Conservation (phyloP, 2,113 vertebrate species). For the Cathartes aura region DNA sequence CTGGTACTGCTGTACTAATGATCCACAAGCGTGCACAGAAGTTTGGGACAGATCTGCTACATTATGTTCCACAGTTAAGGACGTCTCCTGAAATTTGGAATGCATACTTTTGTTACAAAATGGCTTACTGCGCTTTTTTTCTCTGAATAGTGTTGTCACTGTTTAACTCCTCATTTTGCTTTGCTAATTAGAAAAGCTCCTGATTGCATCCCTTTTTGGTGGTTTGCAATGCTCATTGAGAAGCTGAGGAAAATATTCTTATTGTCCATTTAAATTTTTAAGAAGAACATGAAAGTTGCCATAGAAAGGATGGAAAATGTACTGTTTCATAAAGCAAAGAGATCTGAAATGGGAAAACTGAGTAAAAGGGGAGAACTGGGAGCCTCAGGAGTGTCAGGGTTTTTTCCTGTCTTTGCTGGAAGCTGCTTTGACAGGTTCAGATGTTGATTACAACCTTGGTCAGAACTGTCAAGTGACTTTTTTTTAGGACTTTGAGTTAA, state of each 20-base stretch:
- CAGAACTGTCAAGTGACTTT: neutral
- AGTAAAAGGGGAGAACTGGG: neutral
- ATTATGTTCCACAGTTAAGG: fast-evolving
- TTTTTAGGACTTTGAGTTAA: neutral
- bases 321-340: neutral
- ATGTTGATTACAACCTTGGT: neutral
- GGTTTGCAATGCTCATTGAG: neutral
- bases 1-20: neutral
- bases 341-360: neutral
- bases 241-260: neutral
- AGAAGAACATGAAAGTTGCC: neutral
- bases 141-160: neutral
- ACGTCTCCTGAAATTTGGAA: neutral
- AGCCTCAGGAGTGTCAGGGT: neutral
- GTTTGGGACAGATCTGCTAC: neutral
- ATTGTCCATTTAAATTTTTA: neutral
- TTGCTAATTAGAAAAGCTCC: neutral
- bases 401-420: constrained; percentile 11
- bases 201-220: neutral
- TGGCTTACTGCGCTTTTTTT: neutral
- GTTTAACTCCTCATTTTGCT: neutral
- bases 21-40: neutral
- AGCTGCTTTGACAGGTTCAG: constrained; percentile 19
- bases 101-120: neutral
- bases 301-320: neutral